Conservation (phyloP, 2,797 vertebrate species). For the Falco biarmicus region DNA sequence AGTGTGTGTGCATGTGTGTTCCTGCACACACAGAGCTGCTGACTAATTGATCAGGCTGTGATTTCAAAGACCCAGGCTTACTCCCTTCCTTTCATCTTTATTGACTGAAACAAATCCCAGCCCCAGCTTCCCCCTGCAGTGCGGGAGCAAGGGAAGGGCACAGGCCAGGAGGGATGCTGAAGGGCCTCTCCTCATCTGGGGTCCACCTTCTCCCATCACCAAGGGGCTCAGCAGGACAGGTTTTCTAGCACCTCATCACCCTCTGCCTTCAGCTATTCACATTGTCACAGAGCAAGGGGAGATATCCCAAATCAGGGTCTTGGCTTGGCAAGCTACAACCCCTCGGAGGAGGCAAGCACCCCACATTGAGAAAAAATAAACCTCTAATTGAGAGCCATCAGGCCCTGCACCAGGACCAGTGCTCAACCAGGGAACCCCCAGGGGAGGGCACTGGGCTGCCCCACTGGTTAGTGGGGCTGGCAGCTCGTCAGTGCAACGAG, state of each 20-base stretch:
- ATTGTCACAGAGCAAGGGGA: neutral
- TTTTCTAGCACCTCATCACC: neutral
- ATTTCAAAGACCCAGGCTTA: neutral
- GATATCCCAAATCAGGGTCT: neutral
- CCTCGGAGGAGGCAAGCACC: neutral
- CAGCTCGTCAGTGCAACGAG: neutral
- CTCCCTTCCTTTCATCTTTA: neutral
- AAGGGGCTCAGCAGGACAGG: neutral
- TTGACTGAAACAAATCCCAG: neutral
- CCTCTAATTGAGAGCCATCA: neutral
- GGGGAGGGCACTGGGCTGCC: accelerated
- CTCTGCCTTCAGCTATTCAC: neutral
- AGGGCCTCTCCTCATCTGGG: neutral
- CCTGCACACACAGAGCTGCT: neutral
- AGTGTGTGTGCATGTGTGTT: accelerated
- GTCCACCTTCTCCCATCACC: neutral
- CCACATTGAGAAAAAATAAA: neutral
- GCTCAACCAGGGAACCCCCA: accelerated
- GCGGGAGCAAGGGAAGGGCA: neutral
- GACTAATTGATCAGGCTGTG: neutral
- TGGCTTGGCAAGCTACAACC: neutral
- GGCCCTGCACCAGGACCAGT: neutral
- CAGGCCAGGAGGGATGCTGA: neutral
- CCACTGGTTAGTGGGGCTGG: neutral
- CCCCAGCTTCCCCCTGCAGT: neutral